phyloP scores from a whole-genome alignment of 2,797 vertebrate species.

The Trachops cirrhosus region DNA sequence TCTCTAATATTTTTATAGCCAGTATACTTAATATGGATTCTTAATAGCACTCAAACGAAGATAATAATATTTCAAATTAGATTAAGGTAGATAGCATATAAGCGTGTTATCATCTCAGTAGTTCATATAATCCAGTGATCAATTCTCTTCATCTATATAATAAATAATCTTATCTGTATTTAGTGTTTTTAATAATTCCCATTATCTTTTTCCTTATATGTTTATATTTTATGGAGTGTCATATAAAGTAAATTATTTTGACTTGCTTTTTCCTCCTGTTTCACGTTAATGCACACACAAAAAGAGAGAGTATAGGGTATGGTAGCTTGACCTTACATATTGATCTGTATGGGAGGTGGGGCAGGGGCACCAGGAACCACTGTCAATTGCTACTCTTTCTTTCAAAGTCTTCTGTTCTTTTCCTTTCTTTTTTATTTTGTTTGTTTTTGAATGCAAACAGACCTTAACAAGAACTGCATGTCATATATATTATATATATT shows the following conservation, averaged over 20 bases:
- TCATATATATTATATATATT: not conserved
- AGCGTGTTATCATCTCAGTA: not conserved
- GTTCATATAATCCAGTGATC: not conserved
- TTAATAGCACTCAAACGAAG: not conserved
- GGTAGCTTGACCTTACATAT: not conserved
- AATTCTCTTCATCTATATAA: not conserved
- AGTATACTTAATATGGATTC: not conserved
- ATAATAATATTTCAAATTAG: not conserved
- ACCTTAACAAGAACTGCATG: not conserved
- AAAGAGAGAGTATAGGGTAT: not conserved
- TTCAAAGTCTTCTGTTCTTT: not conserved
- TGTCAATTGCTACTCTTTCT: not conserved
- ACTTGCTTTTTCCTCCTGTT: not conserved
- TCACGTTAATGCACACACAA: not conserved
- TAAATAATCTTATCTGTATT: not conserved
- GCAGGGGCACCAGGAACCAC: not conserved
- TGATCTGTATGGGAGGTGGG: not conserved
- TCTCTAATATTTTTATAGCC: not conserved
- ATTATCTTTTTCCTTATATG: not conserved
- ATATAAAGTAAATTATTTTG: not conserved
- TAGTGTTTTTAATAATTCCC: not conserved
- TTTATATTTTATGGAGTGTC: not conserved
- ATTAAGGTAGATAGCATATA: not conserved
- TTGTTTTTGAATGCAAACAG: not conserved
- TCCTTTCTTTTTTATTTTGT: not conserved